These are phyloP conservation scores for Phrixothrix hirtus DNA, from an alignment of 2,888 invertebrate genomes.

Conservation along the genomic window DNA sequence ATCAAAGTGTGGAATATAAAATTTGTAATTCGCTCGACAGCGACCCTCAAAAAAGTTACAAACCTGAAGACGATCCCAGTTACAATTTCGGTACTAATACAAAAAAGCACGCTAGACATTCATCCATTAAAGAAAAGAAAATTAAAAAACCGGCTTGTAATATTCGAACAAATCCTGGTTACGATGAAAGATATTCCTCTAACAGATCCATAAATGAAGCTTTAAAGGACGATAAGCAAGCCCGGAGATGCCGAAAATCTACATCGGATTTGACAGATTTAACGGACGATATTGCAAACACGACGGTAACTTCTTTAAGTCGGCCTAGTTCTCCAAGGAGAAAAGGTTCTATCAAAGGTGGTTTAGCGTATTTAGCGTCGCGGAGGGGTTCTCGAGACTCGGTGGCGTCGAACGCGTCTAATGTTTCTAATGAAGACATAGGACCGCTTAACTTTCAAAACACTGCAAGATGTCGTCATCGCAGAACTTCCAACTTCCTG, in stretches of 20 bases:
- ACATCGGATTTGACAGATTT: constrained; percentile 76
- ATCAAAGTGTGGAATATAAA: constrained; percentile 54
- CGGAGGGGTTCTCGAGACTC: constrained; percentile 82
- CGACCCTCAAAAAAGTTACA: constrained; percentile 43
- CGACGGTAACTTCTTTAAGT: constrained; percentile 64
- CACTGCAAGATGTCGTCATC: constrained; percentile 74
- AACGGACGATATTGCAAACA: constrained; percentile 60
- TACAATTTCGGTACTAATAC: constrained; percentile 24
- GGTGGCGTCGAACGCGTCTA: constrained; percentile 67
- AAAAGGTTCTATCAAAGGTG: constrained; percentile 70
- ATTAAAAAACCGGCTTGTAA: constrained; percentile 50
- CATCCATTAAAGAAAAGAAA: constrained; percentile 50
- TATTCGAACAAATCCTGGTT: constrained; percentile 66
- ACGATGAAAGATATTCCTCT: constrained; percentile 58
- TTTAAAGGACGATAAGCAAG: constrained; percentile 54
- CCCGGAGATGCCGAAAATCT: constrained; percentile 68
- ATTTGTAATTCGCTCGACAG: constrained; percentile 52
- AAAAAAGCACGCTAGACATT: constrained; percentile 39
- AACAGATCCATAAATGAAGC: constrained; percentile 54
- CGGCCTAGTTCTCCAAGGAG: constrained; percentile 69
- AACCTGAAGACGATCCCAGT: constrained; percentile 27
- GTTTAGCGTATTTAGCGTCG: constrained; percentile 80
- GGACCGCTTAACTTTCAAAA: constrained; percentile 80
- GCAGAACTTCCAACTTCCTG: constrained; percentile 83
- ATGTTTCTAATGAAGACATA: constrained; percentile 78